Conservation (phyloP, 2,888 invertebrate genomes). For the Ophioninae sp. region DNA sequence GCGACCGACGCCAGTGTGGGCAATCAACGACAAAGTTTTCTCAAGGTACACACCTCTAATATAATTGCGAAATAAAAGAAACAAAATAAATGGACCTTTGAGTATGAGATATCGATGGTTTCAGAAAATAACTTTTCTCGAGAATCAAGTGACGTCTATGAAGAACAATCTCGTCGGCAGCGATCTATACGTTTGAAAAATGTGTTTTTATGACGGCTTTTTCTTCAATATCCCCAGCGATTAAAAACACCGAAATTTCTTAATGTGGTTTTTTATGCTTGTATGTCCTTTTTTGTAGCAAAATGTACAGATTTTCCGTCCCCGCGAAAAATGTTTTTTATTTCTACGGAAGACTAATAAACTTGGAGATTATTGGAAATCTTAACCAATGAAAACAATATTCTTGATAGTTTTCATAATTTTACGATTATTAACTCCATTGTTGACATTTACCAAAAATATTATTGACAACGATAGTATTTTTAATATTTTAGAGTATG, state of each 20-base stretch:
- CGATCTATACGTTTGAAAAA: constrained; percentile 50
- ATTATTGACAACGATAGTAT: not conserved
- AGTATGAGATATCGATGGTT: constrained; percentile 38
- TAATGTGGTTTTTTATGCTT: not conserved
- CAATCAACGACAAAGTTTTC: constrained; percentile 68
- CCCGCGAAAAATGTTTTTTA: not conserved
- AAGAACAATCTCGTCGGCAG: constrained; percentile 56
- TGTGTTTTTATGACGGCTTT: not conserved
- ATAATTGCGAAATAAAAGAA: not conserved
- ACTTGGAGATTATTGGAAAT: not conserved
- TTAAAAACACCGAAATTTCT: not conserved
- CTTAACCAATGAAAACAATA: not conserved
- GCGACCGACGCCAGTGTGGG: constrained; percentile 68
- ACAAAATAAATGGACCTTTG: not conserved
- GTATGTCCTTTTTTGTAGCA: not conserved
- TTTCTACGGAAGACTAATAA: not conserved
- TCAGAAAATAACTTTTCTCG: constrained; percentile 68
- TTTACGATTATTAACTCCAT: too few relatives aligned
- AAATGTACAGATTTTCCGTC: not conserved
- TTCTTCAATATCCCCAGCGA: not conserved
- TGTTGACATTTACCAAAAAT: not conserved
- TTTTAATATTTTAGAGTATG: not conserved
- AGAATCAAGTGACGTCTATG: constrained; percentile 64
- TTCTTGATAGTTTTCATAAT: not conserved
- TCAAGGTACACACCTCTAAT: constrained; percentile 63